Percentiles rank a stretch among this genome's conserved stretches.
These are phyloP conservation scores for Sitta carolinensis DNA, from an alignment of 2,797 vertebrate species.

Conservation along the genomic window DNA sequence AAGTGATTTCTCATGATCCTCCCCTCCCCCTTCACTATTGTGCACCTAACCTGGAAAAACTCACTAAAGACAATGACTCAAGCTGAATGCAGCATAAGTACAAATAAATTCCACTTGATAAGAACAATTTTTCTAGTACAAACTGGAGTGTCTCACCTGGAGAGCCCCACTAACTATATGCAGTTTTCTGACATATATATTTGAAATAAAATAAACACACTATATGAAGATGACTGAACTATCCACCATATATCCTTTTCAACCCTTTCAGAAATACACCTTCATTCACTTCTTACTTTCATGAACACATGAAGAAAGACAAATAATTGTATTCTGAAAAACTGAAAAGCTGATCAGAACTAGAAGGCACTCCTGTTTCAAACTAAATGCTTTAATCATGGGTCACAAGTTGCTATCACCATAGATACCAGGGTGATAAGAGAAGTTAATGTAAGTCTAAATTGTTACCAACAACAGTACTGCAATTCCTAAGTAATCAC, in stretches of 20 bases:
- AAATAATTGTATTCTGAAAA: constrained; percentile 4
- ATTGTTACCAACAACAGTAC: not conserved
- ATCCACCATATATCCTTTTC: not conserved
- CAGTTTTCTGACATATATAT: not conserved
- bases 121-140: not conserved
- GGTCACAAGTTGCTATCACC: constrained; percentile 24
- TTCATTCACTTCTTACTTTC: not conserved
- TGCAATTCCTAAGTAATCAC: not conserved
- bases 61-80: not conserved
- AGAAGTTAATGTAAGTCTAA: not conserved
- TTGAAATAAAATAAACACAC: not conserved
- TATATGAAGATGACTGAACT: not conserved
- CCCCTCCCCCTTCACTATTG: not conserved
- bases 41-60: not conserved
- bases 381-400: not conserved
- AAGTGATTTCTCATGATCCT: not conserved
- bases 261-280: not conserved
- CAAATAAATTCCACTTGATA: not conserved
- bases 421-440: constrained; percentile 20
- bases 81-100: not conserved
- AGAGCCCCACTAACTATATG: not conserved
- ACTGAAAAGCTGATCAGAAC: not conserved
- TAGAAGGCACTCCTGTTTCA: constrained; percentile 14
- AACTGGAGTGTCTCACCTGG: not conserved
- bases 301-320: not conserved